Evolutionary conservation across 2,888 invertebrate species (phyloP).

Genomic region (Caenorhabditis sp.): DNA sequence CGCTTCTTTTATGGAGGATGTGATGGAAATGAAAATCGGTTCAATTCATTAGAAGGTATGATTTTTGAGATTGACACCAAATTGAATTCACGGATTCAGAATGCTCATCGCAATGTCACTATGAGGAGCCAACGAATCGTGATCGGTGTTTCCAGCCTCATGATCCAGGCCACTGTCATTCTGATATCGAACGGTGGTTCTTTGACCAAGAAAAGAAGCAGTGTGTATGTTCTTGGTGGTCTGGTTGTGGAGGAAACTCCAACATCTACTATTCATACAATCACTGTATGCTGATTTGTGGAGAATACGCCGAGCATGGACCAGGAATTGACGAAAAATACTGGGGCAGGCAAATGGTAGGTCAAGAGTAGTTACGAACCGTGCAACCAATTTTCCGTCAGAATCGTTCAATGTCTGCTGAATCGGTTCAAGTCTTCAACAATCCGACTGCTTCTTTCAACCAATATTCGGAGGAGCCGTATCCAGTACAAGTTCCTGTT

Average conservation of each 20-base stretch:
- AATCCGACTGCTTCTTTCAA: slow-evolving; percentile 35
- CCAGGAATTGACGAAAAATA: slow-evolving; percentile 73
- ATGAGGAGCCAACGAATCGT: slow-evolving; percentile 62
- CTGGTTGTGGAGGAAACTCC: slow-evolving; percentile 78
- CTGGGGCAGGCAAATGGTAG: slow-evolving; percentile 67
- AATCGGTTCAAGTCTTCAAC: slow-evolving; percentile 60
- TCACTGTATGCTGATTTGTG: slow-evolving; percentile 78
- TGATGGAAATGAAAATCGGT: slow-evolving; percentile 77
- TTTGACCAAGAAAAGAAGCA: slow-evolving; percentile 74
- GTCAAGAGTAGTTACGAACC: too few relatives aligned
- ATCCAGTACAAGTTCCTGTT: slow-evolving; percentile 62
- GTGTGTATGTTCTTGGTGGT: slow-evolving; percentile 79
- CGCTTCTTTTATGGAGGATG: slow-evolving; percentile 77
- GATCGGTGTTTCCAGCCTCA: slow-evolving; percentile 76
- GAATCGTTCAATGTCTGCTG: slow-evolving; percentile 64
- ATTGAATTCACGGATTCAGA: slow-evolving; percentile 54
- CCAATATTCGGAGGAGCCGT: slow-evolving; percentile 36
- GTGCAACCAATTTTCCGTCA: background rate
- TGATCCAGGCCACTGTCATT: slow-evolving; percentile 75
- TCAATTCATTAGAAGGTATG: slow-evolving; percentile 74
- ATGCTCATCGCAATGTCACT: slow-evolving; percentile 73
- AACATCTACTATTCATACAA: slow-evolving; percentile 77
- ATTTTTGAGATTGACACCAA: background rate
- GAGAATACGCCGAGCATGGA: slow-evolving; percentile 70
- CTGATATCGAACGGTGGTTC: slow-evolving; percentile 77